Evolutionary conservation across 1,140 invertebrate genomes (phyloP).

Genomic region (Pseudomyrmex flavicornis): DNA sequence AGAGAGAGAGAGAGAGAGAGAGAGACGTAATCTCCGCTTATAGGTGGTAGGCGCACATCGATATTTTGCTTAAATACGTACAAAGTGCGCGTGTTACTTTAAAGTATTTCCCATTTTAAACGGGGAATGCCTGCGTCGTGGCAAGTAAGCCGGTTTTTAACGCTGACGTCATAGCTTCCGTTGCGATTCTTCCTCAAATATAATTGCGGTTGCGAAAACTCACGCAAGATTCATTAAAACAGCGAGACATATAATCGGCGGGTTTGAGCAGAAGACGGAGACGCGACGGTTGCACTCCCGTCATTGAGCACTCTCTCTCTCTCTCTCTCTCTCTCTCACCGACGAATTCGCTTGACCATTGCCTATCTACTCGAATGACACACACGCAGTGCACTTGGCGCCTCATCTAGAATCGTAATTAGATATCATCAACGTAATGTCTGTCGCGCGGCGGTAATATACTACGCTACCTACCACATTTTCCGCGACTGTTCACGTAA

Average conservation of each 20-base stretch:
- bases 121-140: not conserved
- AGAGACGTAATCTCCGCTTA: not conserved
- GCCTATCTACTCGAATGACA: not conserved
- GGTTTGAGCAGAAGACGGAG: constrained; percentile 28
- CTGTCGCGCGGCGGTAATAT: too few relatives aligned
- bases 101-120: constrained; percentile 14
- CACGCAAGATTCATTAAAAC: constrained; percentile 65
- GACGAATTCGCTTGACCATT: not conserved
- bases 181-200: constrained; percentile 59
- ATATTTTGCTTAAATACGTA: too few relatives aligned
- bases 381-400: constrained; percentile 10
- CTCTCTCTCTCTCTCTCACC: not conserved
- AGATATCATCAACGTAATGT: not conserved
- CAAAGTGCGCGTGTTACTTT: not conserved
- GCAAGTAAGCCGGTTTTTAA: constrained; percentile 34
- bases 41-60: too few relatives aligned
- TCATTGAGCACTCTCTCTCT: constrained; percentile 19
- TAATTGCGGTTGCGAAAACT: constrained; percentile 60
- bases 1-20: not conserved
- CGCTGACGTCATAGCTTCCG: constrained; percentile 45
- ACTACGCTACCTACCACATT: not conserved
- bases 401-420: constrained; percentile 22
- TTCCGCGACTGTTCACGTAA: constrained; percentile 18
- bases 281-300: not conserved
- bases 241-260: constrained; percentile 23